Evolutionary conservation across 2,797 vertebrate genomes (phyloP).

Genomic region (Pampus argenteus): DNA sequence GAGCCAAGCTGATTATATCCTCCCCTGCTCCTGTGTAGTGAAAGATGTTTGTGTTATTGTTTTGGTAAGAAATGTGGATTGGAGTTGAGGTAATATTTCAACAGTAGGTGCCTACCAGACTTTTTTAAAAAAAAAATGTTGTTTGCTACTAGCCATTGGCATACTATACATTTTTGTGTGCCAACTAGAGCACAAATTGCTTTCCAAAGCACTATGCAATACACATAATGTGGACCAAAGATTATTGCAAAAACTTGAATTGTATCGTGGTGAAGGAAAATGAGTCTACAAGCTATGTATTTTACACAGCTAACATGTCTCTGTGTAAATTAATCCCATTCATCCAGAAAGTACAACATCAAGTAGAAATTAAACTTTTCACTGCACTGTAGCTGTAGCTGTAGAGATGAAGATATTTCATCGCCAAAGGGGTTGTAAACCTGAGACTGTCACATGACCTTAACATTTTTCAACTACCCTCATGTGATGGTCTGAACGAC

Average conservation of each 20-base stretch:
- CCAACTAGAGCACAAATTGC: constrained; percentile 31
- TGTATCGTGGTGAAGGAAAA: constrained; percentile 15
- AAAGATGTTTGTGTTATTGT: constrained; percentile 55
- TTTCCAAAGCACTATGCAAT: constrained; percentile 36
- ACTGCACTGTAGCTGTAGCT: constrained; percentile 2
- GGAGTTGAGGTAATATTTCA: constrained; percentile 59
- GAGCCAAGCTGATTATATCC: constrained; percentile 53
- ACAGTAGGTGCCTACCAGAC: constrained; percentile 39
- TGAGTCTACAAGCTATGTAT: constrained; percentile 1
- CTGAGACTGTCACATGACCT: constrained; percentile 14
- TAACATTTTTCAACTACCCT: constrained; percentile 8
- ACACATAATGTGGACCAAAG: constrained; percentile 11
- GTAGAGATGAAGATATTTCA: constrained; percentile 10
- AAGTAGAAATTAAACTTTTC: constrained; percentile 18
- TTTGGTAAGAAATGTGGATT: constrained; percentile 52
- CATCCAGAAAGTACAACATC: constrained; percentile 18
- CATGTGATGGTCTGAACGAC: background rate
- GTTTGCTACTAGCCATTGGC: constrained; percentile 29
- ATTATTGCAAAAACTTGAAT: constrained; percentile 31
- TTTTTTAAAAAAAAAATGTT: constrained; percentile 59
- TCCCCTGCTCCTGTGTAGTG: constrained; percentile 36
- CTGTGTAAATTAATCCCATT: constrained; percentile 37
- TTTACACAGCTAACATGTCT: constrained; percentile 19
- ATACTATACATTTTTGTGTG: constrained; percentile 44
- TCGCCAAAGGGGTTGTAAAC: background rate